Evolutionary conservation across 2,797 vertebrate genomes (phyloP).

Genomic region (Nasua narica): DNA sequence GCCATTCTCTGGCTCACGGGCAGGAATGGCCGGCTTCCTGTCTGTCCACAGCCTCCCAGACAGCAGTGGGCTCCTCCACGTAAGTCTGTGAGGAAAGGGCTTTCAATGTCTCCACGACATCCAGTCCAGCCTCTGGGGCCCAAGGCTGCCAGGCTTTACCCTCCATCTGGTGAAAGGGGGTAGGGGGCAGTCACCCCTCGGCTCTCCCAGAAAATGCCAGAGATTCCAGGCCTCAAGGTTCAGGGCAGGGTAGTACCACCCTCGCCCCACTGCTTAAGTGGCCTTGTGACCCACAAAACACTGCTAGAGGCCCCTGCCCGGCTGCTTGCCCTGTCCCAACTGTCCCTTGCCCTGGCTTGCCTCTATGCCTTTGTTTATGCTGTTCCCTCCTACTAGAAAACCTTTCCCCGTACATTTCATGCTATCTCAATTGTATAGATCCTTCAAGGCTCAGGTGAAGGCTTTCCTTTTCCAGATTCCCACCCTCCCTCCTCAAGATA

Average conservation of each 20-base stretch:
- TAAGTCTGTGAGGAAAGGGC: neutral
- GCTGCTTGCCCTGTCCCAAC: neutral
- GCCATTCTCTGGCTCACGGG: constrained; percentile 58
- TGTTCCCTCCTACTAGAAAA: neutral
- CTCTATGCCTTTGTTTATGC: neutral
- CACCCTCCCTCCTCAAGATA: neutral
- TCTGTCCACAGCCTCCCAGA: constrained; percentile 14
- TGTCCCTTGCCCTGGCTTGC: neutral
- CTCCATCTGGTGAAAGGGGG: neutral
- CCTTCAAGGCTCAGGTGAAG: neutral
- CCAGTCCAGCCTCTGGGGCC: neutral
- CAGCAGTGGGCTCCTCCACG: neutral
- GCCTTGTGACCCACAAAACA: neutral
- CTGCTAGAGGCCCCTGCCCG: neutral
- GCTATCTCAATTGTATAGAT: neutral
- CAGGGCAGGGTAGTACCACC: neutral
- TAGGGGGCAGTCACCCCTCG: too few relatives aligned
- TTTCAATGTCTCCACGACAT: neutral
- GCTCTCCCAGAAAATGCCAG: neutral
- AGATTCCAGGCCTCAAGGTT: neutral
- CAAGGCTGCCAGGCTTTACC: neutral
- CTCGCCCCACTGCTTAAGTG: neutral
- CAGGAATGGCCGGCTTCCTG: constrained; percentile 64
- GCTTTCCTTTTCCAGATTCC: neutral
- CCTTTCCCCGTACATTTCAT: neutral